These are phyloP conservation scores for Choristoneura rosaceana DNA, from an alignment of 2,888 invertebrate genomes.

Conservation along the genomic window DNA sequence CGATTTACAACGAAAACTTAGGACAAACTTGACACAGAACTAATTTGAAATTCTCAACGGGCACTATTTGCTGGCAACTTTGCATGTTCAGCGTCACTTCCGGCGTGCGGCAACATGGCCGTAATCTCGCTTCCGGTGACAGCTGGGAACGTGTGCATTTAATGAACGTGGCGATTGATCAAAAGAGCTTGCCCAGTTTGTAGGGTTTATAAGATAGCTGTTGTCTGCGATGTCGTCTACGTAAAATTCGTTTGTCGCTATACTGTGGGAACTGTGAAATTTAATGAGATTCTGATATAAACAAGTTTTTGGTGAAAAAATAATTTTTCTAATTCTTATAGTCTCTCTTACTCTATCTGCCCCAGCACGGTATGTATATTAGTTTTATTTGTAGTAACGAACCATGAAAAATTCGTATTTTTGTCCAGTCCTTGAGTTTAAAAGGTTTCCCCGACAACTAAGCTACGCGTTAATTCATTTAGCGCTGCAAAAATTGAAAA, in stretches of 20 bases:
- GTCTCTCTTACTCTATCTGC: no score
- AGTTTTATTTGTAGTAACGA: no score
- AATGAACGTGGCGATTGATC: conserved; percentile 11
- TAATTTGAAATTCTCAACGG: conserved; percentile 1
- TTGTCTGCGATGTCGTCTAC: no score
- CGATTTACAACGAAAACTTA: background rate
- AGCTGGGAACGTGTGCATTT: conserved; percentile 13
- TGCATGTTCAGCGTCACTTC: conserved; percentile 15
- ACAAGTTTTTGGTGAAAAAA: no score
- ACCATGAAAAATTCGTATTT: no score
- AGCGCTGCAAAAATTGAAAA: background rate
- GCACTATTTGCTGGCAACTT: conserved; percentile 14
- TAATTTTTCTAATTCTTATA: no score
- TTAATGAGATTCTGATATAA: no score
- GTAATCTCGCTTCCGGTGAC: conserved; percentile 34
- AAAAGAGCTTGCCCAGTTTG: background rate
- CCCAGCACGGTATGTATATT: no score
- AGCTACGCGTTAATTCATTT: background rate
- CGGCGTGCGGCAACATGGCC: conserved; percentile 31
- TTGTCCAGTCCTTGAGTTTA: background rate
- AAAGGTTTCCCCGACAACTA: background rate
- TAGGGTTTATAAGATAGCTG: background rate
- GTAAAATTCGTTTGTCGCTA: no score
- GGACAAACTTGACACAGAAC: background rate
- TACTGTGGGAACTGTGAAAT: no score